These are phyloP conservation scores for Antedon mediterranea DNA, from an alignment of 53 echinoderm and acorn worm genomes.

Conservation along the genomic window DNA sequence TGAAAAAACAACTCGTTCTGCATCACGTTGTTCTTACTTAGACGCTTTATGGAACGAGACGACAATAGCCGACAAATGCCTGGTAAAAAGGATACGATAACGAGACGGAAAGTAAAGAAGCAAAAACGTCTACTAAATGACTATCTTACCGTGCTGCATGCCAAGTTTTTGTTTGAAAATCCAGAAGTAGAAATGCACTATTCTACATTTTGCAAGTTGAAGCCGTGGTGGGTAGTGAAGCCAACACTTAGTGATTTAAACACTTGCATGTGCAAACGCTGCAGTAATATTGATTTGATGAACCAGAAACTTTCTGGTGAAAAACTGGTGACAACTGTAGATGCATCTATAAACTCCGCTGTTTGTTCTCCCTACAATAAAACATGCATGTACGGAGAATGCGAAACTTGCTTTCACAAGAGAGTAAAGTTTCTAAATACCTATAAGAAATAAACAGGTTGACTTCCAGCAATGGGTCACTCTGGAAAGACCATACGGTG, in stretches of 20 bases:
- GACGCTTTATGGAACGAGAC: constrained; percentile 5
- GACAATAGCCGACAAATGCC: constrained; percentile 3
- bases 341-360: too few relatives aligned
- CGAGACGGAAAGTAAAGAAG: background rate
- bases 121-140: too few relatives aligned
- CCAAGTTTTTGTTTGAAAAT: too few relatives aligned
- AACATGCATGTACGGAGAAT: constrained; percentile 8
- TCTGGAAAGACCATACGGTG: background rate
- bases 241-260: background rate
- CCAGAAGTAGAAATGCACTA: too few relatives aligned
- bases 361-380: background rate
- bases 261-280: constrained; percentile 8
- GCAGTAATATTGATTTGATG: background rate
- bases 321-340: too few relatives aligned
- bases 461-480: constrained; percentile 4
- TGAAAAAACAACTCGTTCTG: too few relatives aligned
- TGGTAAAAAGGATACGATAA: constrained; percentile 1
- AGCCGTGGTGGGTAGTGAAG: background rate
- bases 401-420: background rate
- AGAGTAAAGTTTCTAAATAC: background rate
- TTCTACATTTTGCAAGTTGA: too few relatives aligned
- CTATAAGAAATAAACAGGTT: background rate
- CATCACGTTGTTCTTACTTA: too few relatives aligned
- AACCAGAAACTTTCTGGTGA: too few relatives aligned
- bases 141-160: too few relatives aligned